Evolutionary conservation across 2,113 vertebrate genomes (phyloP).

Genomic region (Thinocorus orbignyianus): DNA sequence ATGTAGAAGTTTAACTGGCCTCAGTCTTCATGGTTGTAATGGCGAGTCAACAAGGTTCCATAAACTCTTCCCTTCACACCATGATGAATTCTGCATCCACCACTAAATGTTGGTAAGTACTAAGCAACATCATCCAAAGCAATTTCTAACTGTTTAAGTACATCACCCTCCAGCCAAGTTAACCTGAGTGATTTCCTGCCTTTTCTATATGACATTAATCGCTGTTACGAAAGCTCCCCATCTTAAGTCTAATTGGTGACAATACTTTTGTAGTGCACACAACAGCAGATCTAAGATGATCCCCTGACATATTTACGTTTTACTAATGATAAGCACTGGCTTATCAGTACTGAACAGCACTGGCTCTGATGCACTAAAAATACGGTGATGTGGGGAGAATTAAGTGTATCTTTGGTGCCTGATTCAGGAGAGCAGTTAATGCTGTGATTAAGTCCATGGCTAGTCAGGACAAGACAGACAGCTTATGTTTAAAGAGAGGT

Average conservation of each 20-base stretch:
- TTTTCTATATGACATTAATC: background rate
- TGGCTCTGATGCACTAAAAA: conserved; percentile 27
- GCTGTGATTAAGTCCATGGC: conserved; percentile 49
- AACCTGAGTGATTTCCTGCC: background rate
- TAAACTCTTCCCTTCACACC: background rate
- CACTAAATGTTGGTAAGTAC: background rate
- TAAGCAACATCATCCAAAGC: background rate
- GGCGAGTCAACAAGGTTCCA: background rate
- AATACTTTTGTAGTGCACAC: background rate
- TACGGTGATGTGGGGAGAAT: conserved; percentile 2
- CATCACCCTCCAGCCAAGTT: background rate
- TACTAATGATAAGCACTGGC: background rate
- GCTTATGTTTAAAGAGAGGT: conserved; percentile 50
- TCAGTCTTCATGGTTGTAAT: background rate
- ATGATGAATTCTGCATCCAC: background rate
- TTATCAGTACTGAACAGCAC: background rate
- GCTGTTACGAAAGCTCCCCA: background rate
- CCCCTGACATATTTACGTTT: background rate
- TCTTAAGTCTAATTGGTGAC: background rate
- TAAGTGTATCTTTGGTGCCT: conserved; percentile 42
- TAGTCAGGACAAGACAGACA: conserved; percentile 41
- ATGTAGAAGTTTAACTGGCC: background rate
- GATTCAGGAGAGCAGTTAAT: conserved; percentile 43
- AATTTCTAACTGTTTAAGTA: background rate
- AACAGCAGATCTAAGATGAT: background rate